Evolutionary conservation across 1,140 invertebrate genomes (phyloP), one percentile per base, ranked within the genome.

Genomic region (Dendrolimus punctatus): DNA sequence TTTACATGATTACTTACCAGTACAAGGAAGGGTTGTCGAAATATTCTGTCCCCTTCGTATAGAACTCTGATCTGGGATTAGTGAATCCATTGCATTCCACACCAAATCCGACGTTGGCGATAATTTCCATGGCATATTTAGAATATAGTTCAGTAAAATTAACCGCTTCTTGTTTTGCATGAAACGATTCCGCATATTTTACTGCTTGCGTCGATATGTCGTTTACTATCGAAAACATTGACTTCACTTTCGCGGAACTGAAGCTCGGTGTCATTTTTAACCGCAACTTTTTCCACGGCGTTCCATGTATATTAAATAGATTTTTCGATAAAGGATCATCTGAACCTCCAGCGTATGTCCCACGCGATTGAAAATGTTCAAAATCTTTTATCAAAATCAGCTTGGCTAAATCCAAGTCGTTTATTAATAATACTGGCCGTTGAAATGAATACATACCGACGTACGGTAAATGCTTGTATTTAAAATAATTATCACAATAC

Each of bases 41-140:
- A 58, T 84, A 80, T 50, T 87, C 80, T 53, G 82, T 63, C 42
- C 73, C 76, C 46, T 65, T 60, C 47, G 74, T 47, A 58, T 68
- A 70, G 53, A 92, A 92, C 66, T 90, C 86, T 0, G 88, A 84
- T 37, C 90, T 68, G 0, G 87, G 73, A 66, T 90, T 80, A 49
- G 80, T 71, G 8, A 91, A 81, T 6, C 90, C 86, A 48, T 90
- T 89, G 55, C 89, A 89, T 9, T 91, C 85, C 5, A 92, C 81
- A 0, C 91, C 92, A 66, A 92, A 92, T 6, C 89, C 91, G 40
- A 90, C 89, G 37, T 80, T 89, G 0, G 89, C 91, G 10, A 92
- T 91, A 0, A 91, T 88, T 71, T 93, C 92, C 43, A 91, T 91
- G 0, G 90, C 89, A 60, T 89, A 92, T 47, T 89, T 86, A 0